Percentiles rank a stretch among this genome's conserved stretches.
phyloP scores from a whole-genome alignment of 1,140 invertebrate genomes.

The Drosophila chauvacae region DNA sequence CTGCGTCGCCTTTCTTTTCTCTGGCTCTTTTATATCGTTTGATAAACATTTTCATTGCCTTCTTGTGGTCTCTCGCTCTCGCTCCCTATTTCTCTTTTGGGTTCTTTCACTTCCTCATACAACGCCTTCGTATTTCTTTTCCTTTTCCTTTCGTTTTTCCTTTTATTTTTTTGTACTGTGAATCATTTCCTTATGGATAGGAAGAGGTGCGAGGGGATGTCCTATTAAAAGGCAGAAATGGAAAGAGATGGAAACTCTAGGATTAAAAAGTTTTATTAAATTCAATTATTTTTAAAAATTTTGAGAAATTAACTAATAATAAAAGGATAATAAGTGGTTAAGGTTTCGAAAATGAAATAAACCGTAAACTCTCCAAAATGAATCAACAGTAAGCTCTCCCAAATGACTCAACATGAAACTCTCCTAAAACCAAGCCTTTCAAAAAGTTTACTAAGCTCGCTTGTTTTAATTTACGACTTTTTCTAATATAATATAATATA shows the following conservation, averaged over 20 bases:
- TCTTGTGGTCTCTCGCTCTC: slow-evolving; percentile 24
- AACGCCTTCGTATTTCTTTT: slow-evolving; percentile 46
- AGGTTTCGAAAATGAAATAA: no score
- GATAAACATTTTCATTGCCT: slow-evolving; percentile 52
- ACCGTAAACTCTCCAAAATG: no score
- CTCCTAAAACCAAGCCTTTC: no score
- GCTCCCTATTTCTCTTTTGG: slow-evolving; percentile 27
- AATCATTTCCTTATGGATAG: slow-evolving; percentile 34
- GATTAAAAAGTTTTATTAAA: not conserved
- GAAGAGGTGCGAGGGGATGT: not conserved
- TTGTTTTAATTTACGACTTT: not conserved
- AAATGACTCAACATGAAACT: no score
- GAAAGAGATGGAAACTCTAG: not conserved
- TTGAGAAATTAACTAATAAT: no score
- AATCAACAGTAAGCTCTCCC: no score
- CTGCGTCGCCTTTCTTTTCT: slow-evolving; percentile 17
- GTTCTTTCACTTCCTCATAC: slow-evolving; percentile 49
- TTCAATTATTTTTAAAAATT: no score
- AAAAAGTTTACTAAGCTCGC: not conserved
- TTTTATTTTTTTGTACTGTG: slow-evolving; percentile 36
- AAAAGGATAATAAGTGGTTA: no score
- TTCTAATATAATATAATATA: not conserved
- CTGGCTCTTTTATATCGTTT: slow-evolving; percentile 40
- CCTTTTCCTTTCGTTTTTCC: slow-evolving; percentile 14
- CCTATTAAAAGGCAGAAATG: slow-evolving; percentile 6